Conservation (phyloP, 1,140 invertebrate genomes). For the Drosophila pseudoananassae region DNA sequence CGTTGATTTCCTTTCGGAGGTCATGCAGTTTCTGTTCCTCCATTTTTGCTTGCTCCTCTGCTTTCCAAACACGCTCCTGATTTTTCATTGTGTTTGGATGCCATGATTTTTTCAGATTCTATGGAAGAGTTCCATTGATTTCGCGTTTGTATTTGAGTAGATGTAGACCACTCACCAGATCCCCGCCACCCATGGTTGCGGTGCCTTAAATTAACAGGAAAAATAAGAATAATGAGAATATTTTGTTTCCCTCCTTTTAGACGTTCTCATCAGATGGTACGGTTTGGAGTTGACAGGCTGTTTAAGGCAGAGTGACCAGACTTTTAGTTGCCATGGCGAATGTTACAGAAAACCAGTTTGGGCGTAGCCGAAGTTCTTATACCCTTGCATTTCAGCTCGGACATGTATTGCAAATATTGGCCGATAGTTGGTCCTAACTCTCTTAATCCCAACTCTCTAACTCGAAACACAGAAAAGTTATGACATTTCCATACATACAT, state of each 20-base stretch:
- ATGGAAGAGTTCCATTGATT: background rate
- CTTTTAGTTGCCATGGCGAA: too few relatives aligned
- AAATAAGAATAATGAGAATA: background rate
- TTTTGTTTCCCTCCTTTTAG: slow-evolving; percentile 42
- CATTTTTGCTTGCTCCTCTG: slow-evolving; percentile 89
- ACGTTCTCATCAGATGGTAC: slow-evolving; percentile 4
- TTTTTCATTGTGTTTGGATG: slow-evolving; percentile 92
- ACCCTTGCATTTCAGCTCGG: too few relatives aligned
- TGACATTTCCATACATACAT: too few relatives aligned
- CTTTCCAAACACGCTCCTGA: slow-evolving; percentile 91
- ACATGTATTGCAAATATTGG: too few relatives aligned
- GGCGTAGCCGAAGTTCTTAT: too few relatives aligned
- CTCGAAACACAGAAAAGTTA: too few relatives aligned
- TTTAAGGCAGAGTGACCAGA: background rate
- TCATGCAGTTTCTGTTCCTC: slow-evolving; percentile 89
- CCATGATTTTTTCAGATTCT: slow-evolving; percentile 93
- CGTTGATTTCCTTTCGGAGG: slow-evolving; percentile 88
- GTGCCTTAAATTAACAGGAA: background rate
- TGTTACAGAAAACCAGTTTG: too few relatives aligned
- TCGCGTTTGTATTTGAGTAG: background rate
- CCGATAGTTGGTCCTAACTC: too few relatives aligned
- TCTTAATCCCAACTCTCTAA: too few relatives aligned
- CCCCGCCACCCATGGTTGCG: slow-evolving; percentile 85
- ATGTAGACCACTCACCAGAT: slow-evolving; percentile 85
- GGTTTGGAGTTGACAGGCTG: slow-evolving; percentile 3